Conservation (phyloP, 2,797 vertebrate genomes). For the Carapus acus region DNA sequence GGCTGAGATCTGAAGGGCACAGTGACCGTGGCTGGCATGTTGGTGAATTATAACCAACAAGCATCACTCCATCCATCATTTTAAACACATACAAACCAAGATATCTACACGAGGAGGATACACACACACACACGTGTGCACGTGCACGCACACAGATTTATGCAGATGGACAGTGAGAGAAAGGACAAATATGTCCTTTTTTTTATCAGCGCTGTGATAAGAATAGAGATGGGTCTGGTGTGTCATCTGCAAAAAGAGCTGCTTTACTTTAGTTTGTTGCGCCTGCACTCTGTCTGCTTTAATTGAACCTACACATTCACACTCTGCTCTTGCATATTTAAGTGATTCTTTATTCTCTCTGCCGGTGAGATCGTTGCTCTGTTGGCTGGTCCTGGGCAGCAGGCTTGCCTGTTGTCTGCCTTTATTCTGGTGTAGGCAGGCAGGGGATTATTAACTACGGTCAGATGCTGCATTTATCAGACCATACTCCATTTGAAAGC, state of each 20-base stretch:
- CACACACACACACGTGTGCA: conserved; percentile 19
- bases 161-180: conserved; percentile 25
- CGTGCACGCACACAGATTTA: conserved; percentile 2
- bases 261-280: conserved; percentile 40
- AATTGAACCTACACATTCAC: not conserved
- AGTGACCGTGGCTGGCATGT: conserved; percentile 57
- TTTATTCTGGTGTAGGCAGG: too few relatives aligned
- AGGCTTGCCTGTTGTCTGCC: too few relatives aligned
- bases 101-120: conserved; percentile 27
- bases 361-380: too few relatives aligned
- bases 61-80: conserved; percentile 58
- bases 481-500: too few relatives aligned
- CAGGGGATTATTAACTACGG: too few relatives aligned
- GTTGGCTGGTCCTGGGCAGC: too few relatives aligned
- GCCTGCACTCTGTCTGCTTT: conserved; percentile 16
- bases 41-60: conserved; percentile 60
- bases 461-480: too few relatives aligned
- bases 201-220: conserved; percentile 46
- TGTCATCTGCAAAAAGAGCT: not conserved
- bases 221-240: conserved; percentile 45
- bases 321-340: not conserved
- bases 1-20: conserved; percentile 62
- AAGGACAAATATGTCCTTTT: conserved; percentile 39
- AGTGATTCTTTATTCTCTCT: not conserved
- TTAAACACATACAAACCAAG: conserved; percentile 18